Conservation (phyloP, 2,113 vertebrate genomes). For the Galbula dea region DNA sequence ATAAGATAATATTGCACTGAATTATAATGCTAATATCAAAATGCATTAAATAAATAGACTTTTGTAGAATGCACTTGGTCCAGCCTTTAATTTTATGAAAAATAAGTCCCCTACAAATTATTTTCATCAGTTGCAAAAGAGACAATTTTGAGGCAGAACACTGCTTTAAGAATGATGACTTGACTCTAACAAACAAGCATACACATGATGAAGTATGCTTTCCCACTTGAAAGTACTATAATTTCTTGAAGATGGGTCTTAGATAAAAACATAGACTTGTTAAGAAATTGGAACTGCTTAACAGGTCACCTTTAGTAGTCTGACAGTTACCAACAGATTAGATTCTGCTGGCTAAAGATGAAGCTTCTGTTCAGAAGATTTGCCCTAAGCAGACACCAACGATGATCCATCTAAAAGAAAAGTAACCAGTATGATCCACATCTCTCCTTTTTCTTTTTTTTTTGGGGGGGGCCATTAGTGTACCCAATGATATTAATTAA, state of each 20-base stretch:
- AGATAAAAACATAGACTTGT: not conserved
- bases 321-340: not conserved
- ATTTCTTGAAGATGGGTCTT: not conserved
- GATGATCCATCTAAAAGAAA: not conserved
- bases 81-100: not conserved
- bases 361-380: not conserved
- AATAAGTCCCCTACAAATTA: not conserved
- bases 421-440: not conserved
- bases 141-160: not conserved
- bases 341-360: not conserved
- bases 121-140: not conserved
- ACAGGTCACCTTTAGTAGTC: not conserved
- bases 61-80: not conserved
- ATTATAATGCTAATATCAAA: not conserved
- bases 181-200: not conserved
- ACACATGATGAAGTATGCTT: not conserved
- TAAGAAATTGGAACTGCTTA: not conserved
- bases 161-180: not conserved
- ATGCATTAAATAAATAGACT: not conserved
- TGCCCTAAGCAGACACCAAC: not conserved
- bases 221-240: not conserved
- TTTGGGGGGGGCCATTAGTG: no score
- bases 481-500: not conserved
- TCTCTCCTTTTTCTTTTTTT: not conserved
- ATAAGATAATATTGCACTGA: not conserved